Conservation (phyloP, 2,888 invertebrate species). For the Drosophila greeni region DNA sequence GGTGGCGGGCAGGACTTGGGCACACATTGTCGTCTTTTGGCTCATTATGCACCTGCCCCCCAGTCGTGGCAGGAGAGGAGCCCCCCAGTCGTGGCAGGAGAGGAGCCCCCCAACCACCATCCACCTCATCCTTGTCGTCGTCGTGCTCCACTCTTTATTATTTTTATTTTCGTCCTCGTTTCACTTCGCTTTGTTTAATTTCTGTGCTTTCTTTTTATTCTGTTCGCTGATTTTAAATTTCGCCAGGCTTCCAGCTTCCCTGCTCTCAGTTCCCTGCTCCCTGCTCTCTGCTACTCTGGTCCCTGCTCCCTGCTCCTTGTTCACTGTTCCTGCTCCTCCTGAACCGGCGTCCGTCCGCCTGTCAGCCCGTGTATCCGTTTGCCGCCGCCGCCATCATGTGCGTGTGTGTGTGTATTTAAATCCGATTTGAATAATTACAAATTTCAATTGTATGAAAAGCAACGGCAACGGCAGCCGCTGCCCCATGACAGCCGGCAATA, state of each 20-base stretch:
- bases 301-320: conserved; percentile 16
- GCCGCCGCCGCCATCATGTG: conserved; percentile 14
- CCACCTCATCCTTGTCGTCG: too few species aligned
- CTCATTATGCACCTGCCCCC: conserved; percentile 62
- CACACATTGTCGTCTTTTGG: conserved; percentile 47
- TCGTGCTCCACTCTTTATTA: conserved; percentile 49
- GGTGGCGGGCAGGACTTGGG: too few species aligned
- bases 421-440: conserved; percentile 73
- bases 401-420: conserved; percentile 58
- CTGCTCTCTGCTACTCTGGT: not conserved
- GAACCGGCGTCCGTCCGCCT: conserved; percentile 25
- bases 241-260: conserved; percentile 10
- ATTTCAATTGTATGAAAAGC: conserved; percentile 70
- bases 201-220: conserved; percentile 28
- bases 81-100: not conserved
- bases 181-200: conserved; percentile 36
- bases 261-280: not conserved
- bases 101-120: not conserved
- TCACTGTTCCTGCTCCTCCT: too few species aligned
- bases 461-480: conserved; percentile 41
- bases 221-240: conserved; percentile 40
- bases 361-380: conserved; percentile 34
- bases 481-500: conserved; percentile 58
- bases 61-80: too few species aligned
- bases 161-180: conserved; percentile 22